These are phyloP conservation scores for Aspiorhynchus laticeps DNA, from an alignment of 2,113 vertebrate genomes.

Conservation along the genomic window DNA sequence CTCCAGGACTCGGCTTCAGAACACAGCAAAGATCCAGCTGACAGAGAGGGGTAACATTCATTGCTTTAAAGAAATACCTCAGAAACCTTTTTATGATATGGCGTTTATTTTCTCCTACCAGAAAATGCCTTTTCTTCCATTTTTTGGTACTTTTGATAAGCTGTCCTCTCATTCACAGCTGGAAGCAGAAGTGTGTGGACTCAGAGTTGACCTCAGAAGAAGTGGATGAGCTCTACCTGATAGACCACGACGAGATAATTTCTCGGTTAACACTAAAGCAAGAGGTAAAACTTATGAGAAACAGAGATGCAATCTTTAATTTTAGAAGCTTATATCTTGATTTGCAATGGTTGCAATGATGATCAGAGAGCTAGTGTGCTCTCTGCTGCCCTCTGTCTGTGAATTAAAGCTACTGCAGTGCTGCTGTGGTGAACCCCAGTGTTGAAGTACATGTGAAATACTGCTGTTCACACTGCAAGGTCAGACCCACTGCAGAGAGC, in stretches of 20 bases:
- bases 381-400: slow-evolving; percentile 50
- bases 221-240: slow-evolving; percentile 82
- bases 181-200: slow-evolving; percentile 77
- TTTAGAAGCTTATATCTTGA: background rate
- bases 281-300: slow-evolving; percentile 72
- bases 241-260: slow-evolving; percentile 87
- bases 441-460: background rate
- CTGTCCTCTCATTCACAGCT: slow-evolving; percentile 48
- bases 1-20: slow-evolving; percentile 42
- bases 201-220: slow-evolving; percentile 76
- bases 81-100: background rate
- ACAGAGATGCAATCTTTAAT: background rate
- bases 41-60: slow-evolving; percentile 44
- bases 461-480: slow-evolving; percentile 32
- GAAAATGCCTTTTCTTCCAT: background rate
- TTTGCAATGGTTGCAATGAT: background rate
- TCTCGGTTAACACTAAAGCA: slow-evolving; percentile 84
- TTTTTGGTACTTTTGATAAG: background rate
- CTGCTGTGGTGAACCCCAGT: background rate
- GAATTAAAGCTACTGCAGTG: background rate
- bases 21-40: slow-evolving; percentile 40
- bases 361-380: background rate
- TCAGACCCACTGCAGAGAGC: slow-evolving; percentile 25
- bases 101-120: background rate
- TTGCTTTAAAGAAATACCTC: background rate